A percentile compares a stretch with the other conserved stretches of the same genome.
Evolutionary conservation across 2,113 vertebrate genomes (phyloP).

Genomic region (Notothenia coriiceps): DNA sequence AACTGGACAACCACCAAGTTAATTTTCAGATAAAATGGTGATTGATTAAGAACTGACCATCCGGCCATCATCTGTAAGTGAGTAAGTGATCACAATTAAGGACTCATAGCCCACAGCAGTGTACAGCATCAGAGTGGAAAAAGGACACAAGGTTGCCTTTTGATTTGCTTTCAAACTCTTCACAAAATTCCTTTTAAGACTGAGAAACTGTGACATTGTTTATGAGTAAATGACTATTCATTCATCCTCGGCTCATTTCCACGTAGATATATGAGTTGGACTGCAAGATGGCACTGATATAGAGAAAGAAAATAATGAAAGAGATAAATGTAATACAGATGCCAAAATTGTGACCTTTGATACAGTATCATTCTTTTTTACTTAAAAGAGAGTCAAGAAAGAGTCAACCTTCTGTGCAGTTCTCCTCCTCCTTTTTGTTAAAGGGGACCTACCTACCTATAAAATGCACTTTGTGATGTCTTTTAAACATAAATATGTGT

Average conservation of each 20-base stretch:
- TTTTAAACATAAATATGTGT: no score
- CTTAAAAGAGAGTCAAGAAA: not conserved
- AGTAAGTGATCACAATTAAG: constrained; percentile 10
- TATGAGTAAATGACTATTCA: not conserved
- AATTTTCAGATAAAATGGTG: constrained; percentile 14
- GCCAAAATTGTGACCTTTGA: not conserved
- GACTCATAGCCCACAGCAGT: not conserved
- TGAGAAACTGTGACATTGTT: not conserved
- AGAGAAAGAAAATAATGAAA: not conserved
- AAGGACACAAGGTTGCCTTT: not conserved
- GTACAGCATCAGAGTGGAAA: not conserved
- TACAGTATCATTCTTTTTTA: not conserved
- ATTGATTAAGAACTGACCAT: not conserved
- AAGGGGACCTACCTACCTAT: no score
- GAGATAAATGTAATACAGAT: not conserved
- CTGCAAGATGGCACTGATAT: not conserved
- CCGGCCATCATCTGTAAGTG: not conserved
- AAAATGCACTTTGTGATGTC: no score
- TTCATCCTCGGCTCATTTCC: not conserved
- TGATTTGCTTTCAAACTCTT: not conserved
- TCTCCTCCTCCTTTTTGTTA: not conserved
- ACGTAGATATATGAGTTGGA: not conserved
- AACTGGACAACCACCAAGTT: not conserved
- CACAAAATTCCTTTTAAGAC: not conserved
- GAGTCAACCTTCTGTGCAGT: not conserved